These are phyloP conservation scores for Monarcha castaneiventris DNA, from an alignment of 2,113 vertebrate species.

Conservation along the genomic window DNA sequence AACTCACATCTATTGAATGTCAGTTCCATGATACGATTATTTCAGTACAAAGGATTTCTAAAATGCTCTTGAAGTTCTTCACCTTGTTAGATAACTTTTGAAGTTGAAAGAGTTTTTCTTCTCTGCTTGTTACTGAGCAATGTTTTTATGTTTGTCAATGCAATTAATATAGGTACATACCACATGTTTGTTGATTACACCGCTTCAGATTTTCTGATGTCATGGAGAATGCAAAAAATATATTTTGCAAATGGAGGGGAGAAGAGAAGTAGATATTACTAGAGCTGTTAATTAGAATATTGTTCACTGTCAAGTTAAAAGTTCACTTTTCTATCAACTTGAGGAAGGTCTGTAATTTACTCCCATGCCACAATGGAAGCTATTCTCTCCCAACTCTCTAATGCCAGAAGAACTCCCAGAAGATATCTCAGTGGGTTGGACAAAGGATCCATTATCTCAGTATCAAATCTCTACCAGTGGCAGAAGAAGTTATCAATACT, in stretches of 20 bases:
- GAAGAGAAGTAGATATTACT: background rate
- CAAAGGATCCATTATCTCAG: background rate
- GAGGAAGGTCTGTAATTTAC: background rate
- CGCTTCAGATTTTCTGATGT: background rate
- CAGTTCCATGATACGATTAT: background rate
- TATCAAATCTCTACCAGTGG: background rate
- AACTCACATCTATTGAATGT: background rate
- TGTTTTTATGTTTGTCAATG: background rate
- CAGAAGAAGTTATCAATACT: background rate
- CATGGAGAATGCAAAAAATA: background rate
- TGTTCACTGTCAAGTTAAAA: background rate
- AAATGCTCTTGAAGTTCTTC: background rate
- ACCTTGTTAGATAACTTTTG: background rate
- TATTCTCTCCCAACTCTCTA: background rate
- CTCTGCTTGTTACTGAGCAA: background rate
- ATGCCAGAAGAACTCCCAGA: background rate
- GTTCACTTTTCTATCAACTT: background rate
- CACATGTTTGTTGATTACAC: background rate
- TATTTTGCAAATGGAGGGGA: background rate
- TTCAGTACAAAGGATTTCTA: background rate
- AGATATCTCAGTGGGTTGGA: background rate
- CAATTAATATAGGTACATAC: background rate
- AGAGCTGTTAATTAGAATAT: background rate
- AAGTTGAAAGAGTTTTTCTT: background rate
- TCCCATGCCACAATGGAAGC: fast-evolving